Evolutionary conservation across 2,888 invertebrate species (phyloP).

Genomic region (Euclidia mi): DNA sequence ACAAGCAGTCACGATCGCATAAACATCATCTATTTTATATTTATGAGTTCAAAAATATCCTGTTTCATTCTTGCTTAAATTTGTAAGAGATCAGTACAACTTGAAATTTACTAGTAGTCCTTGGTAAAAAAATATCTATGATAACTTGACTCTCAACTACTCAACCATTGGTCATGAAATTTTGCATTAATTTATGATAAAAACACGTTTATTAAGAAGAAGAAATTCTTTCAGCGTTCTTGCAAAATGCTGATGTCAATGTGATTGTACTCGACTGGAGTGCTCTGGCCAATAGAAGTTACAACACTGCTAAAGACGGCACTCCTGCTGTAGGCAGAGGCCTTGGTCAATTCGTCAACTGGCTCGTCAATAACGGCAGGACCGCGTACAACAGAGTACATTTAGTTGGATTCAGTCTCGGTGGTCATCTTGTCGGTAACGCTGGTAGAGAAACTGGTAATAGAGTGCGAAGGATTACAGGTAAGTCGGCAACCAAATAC

Average conservation of each 20-base stretch:
- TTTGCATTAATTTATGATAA: too few relatives aligned
- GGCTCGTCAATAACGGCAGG: conserved; percentile 64
- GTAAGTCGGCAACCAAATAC: conserved; percentile 49
- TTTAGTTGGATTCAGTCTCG: conserved; percentile 83
- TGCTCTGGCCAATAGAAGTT: conserved; percentile 70
- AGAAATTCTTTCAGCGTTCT: conserved; percentile 65
- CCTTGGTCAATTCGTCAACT: conserved; percentile 69
- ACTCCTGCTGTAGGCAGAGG: conserved; percentile 64
- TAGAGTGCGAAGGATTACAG: conserved; percentile 73
- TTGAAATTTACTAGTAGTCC: too few relatives aligned
- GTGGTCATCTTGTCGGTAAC: conserved; percentile 79
- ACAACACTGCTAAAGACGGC: conserved; percentile 71
- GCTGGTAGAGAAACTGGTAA: conserved; percentile 72
- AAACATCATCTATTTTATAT: too few relatives aligned
- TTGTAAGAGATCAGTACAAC: too few relatives aligned
- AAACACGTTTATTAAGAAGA: too few relatives aligned
- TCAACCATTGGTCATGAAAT: neutral
- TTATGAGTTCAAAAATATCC: too few relatives aligned
- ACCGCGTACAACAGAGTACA: conserved; percentile 70
- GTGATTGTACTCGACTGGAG: conserved; percentile 84
- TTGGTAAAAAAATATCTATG: too few relatives aligned
- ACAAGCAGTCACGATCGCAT: too few relatives aligned
- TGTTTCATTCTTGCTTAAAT: too few relatives aligned
- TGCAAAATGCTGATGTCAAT: conserved; percentile 71
- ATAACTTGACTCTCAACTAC: too few relatives aligned